Conservation (phyloP, 2,888 invertebrate genomes). For the Leptinotarsa tumamoca region DNA sequence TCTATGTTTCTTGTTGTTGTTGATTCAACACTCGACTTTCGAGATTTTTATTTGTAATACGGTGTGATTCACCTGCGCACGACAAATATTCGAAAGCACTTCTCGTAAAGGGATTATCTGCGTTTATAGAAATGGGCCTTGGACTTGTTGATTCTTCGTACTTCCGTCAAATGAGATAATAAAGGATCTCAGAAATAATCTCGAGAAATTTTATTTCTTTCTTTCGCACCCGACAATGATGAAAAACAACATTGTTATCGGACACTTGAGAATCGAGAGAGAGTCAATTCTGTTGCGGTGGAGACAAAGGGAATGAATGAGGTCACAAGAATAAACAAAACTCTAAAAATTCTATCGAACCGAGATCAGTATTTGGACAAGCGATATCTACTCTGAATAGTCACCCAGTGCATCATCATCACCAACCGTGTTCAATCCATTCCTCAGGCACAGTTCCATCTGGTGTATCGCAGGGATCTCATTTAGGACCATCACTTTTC, state of each 20-base stretch:
- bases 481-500: too few species aligned
- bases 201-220: slow-evolving; percentile 5
- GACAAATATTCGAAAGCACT: slow-evolving; percentile 14
- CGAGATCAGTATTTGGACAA: too few species aligned
- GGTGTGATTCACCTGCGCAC: slow-evolving; percentile 10
- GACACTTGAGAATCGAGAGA: too few species aligned
- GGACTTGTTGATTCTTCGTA: slow-evolving; percentile 3
- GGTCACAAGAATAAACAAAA: too few species aligned
- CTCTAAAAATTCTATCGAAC: too few species aligned
- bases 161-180: slow-evolving; percentile 18
- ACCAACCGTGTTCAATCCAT: too few species aligned
- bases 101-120: slow-evolving; percentile 15
- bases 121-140: slow-evolving; percentile 11
- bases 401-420: too few species aligned
- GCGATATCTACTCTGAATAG: too few species aligned
- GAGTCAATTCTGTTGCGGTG: too few species aligned
- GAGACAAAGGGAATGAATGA: too few species aligned
- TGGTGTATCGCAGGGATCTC: too few species aligned
- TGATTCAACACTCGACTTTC: slow-evolving; percentile 17
- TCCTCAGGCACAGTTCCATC: too few species aligned
- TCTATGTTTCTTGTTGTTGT: slow-evolving; percentile 7
- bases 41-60: slow-evolving; percentile 16
- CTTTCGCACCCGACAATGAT: background rate
- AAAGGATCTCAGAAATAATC: slow-evolving; percentile 2
- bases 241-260: background rate